A percentile compares a stretch with the other conserved stretches of the same genome.
Evolutionary conservation across 1,140 invertebrate genomes (phyloP).

Genomic region (Drosophila sucinea): DNA sequence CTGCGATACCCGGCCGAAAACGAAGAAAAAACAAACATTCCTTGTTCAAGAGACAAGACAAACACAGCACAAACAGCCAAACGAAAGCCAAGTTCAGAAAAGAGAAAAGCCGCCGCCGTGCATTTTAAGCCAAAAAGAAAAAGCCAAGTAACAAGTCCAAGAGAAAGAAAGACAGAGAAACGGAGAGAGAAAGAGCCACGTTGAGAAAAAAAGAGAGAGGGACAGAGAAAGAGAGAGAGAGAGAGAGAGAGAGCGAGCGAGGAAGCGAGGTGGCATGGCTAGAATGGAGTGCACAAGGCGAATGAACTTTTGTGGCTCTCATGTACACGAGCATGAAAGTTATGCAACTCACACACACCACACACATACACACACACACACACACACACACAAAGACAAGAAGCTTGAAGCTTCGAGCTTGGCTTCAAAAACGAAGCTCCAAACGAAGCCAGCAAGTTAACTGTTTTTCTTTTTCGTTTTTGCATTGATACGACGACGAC

Average conservation of each 20-base stretch:
- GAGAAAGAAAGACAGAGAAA: constrained; percentile 46
- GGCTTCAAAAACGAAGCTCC: constrained; percentile 51
- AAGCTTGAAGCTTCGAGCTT: constrained; percentile 38
- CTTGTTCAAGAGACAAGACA: constrained; percentile 67
- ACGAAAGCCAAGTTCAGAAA: constrained; percentile 73
- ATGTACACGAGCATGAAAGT: constrained; percentile 71
- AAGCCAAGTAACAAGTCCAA: constrained; percentile 30
- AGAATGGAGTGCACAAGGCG: constrained; percentile 81
- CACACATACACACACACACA: constrained; percentile 16
- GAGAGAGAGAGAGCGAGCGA: constrained; percentile 24
- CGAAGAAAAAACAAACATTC: constrained; percentile 60
- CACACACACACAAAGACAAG: constrained; percentile 29
- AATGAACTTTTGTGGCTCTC: constrained; percentile 78
- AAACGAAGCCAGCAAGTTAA: constrained; percentile 65
- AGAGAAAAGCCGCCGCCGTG: constrained; percentile 58
- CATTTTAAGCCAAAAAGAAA: constrained; percentile 45
- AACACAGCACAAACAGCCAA: constrained; percentile 42
- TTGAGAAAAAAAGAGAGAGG: not conserved
- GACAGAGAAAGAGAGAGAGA: constrained; percentile 13
- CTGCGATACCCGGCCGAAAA: not conserved
- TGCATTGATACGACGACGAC: constrained; percentile 19
- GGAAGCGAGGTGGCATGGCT: constrained; percentile 28
- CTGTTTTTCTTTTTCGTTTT: constrained; percentile 68
- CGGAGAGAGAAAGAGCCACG: constrained; percentile 6
- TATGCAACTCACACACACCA: constrained; percentile 66